Evolutionary conservation across 2,888 invertebrate species (phyloP), one percentile per base, ranked within the genome.

Genomic region (Bugula neritina): DNA sequence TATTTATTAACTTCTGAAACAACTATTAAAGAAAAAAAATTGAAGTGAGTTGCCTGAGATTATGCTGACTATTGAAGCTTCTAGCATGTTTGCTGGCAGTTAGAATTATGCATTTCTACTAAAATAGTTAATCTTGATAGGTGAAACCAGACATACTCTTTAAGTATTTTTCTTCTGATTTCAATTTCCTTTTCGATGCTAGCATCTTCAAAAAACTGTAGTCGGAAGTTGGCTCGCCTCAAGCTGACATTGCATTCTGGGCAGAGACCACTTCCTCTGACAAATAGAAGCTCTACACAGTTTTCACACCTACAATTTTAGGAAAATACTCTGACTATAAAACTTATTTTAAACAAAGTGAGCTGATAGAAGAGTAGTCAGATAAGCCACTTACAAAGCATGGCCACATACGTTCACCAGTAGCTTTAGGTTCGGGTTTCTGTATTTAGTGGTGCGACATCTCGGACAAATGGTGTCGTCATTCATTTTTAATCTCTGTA

Each of bases 121-220:
- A n/a, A n/a, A n/a, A n/a, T n/a, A n/a, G n/a, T n/a, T n/a, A n/a
- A n/a, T n/a, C n/a, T n/a, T n/a, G n/a, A n/a, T n/a, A n/a, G n/a
- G n/a, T n/a, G n/a, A n/a, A n/a, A n/a, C n/a, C n/a, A n/a, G n/a
- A 74, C 77, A 75, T 77, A 84, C 83, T 84, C 84, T 78, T 82
- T 85, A 17, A 95, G 85, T 29, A 99, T 90, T 77, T 91, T 88
- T 81, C 92, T 92, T 35, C 99, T 87, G 74, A 98, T 94, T 80
- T 97, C 95, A 10, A 97, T 91, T 87, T 99, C 99, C 83, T 97
- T 97, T 84, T 99, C 99, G 0, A 99, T 93, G 86, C 89, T 88
- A 0, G 97, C 88, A 86, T 99, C 97, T 86, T 99, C 98, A 82
- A 98, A 99, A 25, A 96, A 86, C 81, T 99, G 98, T 2, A 95